phyloP scores from a whole-genome alignment of 2,113 vertebrate genomes.

The Tragulus kanchil region DNA sequence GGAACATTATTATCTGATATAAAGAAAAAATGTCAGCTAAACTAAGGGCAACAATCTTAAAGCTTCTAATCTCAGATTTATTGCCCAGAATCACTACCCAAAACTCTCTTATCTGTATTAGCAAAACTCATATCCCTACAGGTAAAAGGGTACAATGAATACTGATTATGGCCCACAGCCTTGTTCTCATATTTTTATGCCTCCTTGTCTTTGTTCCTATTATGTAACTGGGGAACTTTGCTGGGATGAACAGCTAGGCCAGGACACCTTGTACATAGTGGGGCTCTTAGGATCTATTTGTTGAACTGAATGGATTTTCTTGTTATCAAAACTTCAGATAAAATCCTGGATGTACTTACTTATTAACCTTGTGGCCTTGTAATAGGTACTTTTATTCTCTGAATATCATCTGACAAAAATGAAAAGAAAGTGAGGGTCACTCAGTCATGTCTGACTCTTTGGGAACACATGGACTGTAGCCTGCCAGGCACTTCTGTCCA shows the following conservation, averaged over 20 bases:
- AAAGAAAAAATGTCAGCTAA: constrained; percentile 70
- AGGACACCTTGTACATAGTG: no score
- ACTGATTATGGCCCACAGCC: neutral
- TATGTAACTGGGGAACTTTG: neutral
- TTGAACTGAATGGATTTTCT: neutral
- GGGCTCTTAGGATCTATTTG: neutral
- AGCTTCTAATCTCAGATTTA: constrained; percentile 62
- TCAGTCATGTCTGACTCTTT: no score
- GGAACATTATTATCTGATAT: constrained; percentile 66
- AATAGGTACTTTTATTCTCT: neutral
- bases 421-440: no score
- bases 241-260: neutral
- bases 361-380: neutral
- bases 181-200: neutral
- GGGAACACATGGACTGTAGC: no score
- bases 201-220: neutral
- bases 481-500: no score
- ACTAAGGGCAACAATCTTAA: constrained; percentile 66
- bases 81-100: neutral
- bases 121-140: neutral
- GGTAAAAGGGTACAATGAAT: neutral
- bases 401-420: neutral
- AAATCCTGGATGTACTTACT: neutral
- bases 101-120: constrained; percentile 7
- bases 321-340: neutral